Conservation (phyloP, 1,140 invertebrate genomes). For the Cyclargus thomasi region DNA sequence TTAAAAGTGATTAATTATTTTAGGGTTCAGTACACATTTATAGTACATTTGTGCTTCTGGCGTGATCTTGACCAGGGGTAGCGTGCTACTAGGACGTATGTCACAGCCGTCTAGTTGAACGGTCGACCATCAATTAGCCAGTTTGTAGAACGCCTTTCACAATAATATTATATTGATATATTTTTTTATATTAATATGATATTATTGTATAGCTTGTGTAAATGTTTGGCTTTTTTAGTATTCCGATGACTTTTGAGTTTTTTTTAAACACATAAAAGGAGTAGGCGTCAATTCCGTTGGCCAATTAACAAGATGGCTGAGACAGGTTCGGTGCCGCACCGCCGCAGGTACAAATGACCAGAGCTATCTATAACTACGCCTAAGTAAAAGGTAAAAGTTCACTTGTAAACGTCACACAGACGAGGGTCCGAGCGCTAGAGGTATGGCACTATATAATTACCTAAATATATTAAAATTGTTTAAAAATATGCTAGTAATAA, state of each 20-base stretch:
- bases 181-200: too few relatives aligned
- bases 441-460: constrained; percentile 58
- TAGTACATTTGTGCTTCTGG: background rate
- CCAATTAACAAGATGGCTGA: background rate
- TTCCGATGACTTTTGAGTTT: too few relatives aligned
- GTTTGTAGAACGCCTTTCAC: too few relatives aligned
- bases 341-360: constrained; percentile 25
- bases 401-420: constrained; percentile 43
- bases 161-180: too few relatives aligned
- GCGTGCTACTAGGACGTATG: too few relatives aligned
- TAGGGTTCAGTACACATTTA: constrained; percentile 41
- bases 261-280: too few relatives aligned
- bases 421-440: constrained; percentile 46
- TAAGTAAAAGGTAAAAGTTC: constrained; percentile 49
- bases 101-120: too few relatives aligned
- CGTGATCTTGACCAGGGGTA: background rate
- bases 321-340: background rate
- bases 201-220: too few relatives aligned
- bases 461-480: constrained; percentile 56
- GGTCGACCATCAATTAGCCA: too few relatives aligned
- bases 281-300: too few relatives aligned
- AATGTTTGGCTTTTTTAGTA: too few relatives aligned
- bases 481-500: constrained; percentile 58
- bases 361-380: constrained; percentile 39
- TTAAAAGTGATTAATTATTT: constrained; percentile 26